phyloP scores from a whole-genome alignment of 2,113 vertebrate species.

The Apaloderma vittatum region DNA sequence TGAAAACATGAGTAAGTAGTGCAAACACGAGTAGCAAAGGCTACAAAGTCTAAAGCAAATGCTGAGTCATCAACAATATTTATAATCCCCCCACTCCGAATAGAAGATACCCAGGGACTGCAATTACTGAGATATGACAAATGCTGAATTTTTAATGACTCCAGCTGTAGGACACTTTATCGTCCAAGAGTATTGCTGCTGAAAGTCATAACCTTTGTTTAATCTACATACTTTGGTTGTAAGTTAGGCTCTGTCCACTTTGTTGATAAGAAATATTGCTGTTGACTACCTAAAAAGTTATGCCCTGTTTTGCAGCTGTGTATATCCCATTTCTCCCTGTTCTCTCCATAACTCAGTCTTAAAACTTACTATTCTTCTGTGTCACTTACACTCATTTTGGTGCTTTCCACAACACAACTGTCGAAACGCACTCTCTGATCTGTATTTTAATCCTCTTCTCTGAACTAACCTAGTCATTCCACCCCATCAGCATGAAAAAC shows the following conservation, averaged over 20 bases:
- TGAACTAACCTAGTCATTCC: neutral
- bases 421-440: accelerated
- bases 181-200: neutral
- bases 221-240: accelerated
- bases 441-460: neutral
- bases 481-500: neutral
- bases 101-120: constrained; percentile 27
- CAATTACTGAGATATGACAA: constrained; percentile 53
- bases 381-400: neutral
- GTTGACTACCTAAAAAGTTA: neutral
- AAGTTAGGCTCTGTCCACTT: neutral
- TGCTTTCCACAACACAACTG: neutral
- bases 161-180: constrained; percentile 38
- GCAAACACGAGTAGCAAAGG: constrained; percentile 15
- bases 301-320: neutral
- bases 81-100: constrained; percentile 47
- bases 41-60: constrained; percentile 36
- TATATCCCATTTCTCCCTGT: neutral
- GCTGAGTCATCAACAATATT: constrained; percentile 63
- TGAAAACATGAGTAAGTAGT: neutral
- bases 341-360: neutral
- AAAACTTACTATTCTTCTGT: neutral
- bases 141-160: constrained; percentile 47
- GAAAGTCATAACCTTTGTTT: neutral
- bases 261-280: neutral